Base-by-base conservation (phyloP, 2,113 vertebrate genomes). In the Eupsittula cactorum region DNA sequence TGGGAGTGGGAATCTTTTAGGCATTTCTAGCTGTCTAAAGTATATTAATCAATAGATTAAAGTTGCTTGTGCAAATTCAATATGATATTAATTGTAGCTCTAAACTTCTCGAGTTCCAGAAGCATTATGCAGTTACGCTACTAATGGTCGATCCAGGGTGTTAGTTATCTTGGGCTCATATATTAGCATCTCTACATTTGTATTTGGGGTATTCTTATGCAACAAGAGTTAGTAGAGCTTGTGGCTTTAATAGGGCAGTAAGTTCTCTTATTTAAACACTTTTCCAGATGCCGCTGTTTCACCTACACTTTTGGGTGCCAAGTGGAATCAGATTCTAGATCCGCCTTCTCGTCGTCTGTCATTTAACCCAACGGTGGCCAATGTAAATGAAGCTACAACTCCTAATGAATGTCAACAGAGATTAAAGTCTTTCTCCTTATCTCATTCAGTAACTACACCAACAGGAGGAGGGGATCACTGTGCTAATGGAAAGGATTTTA, bases 281-380 rank as follows among this genome's bases (percentile, higher is more conserved):
- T 94, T 97, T 92, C 93, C 97, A 99, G 99, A 99, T 99, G 99
- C 99, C 53, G 96, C 98, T 15, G 98, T 99, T 98, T 98, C 98
- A 90, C 98, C 99, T 83, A 97, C 98, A 55, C 98, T 99, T 84
- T 97, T 99, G 27, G 99, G 99, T 91, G 97, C 98, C 85, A 99
- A 99, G 96, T 99, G 99, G 99, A 99, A 98, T 97, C 99, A 99
- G 98, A 99, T 99, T 97, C 97, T 99, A 98, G 99, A 99, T 95
- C 98, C 98, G 0, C 97, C 99, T 16, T 96, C 99, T 97, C 97
- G 98, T 92, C 97, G 94, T 79, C 97, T 99, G 33, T 98, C 99
- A 6, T 97, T 99, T 96, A 99, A 98, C 95, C 97, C 99, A 2
- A 88, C 98, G 2, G 91, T 98, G 97, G 96, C 98, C 95, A 98